Evolutionary conservation across 2,888 invertebrate species (phyloP).

Genomic region (Abrostola tripartita): DNA sequence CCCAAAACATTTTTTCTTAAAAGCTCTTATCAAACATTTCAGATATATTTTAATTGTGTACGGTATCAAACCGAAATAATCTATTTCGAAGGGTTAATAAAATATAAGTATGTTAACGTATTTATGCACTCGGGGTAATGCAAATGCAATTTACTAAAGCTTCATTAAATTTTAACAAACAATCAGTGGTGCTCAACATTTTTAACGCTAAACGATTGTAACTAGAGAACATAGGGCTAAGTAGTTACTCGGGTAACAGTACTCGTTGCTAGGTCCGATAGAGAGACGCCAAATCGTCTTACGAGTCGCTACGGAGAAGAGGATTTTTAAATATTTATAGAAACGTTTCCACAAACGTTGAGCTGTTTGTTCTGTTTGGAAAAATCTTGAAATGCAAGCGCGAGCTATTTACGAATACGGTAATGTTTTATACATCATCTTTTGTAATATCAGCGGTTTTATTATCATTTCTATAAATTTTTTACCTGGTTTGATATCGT

Average conservation of each 20-base stretch:
- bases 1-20: too few species aligned
- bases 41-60: too few species aligned
- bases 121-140: not conserved
- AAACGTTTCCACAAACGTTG: slow-evolving; percentile 64
- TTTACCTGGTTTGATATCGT: slow-evolving; percentile 11
- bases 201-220: slow-evolving; percentile 26
- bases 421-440: slow-evolving; percentile 28
- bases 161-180: not conserved
- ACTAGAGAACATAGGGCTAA: slow-evolving; percentile 17
- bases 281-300: slow-evolving; percentile 63
- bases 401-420: slow-evolving; percentile 38
- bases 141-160: not conserved
- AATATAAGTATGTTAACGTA: too few species aligned
- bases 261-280: slow-evolving; percentile 30
- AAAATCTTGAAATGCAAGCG: slow-evolving; percentile 57
- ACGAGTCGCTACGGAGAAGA: slow-evolving; percentile 49
- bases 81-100: too few species aligned
- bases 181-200: slow-evolving; percentile 22
- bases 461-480: slow-evolving; percentile 7
- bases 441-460: slow-evolving; percentile 15
- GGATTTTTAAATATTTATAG: slow-evolving; percentile 71
- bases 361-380: slow-evolving; percentile 61
- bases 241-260: slow-evolving; percentile 11
- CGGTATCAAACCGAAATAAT: too few species aligned
- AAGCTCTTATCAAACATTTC: too few species aligned